Percentiles rank a stretch among this genome's conserved stretches.
phyloP scores from a whole-genome alignment of 2,888 invertebrate genomes.

The Euplagia quadripunctaria region DNA sequence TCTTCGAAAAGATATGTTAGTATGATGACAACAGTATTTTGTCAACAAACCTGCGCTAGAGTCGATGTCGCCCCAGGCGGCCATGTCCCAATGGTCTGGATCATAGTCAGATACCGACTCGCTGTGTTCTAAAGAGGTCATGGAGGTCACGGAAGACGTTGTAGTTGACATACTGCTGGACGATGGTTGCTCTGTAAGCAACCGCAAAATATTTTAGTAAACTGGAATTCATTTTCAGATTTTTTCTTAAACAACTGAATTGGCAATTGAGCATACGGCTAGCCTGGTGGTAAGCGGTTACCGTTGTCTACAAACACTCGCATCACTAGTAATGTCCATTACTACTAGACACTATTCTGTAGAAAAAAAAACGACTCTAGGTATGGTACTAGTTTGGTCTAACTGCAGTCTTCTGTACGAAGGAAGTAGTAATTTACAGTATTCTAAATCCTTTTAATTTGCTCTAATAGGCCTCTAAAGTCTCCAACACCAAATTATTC shows the following conservation, averaged over 20 bases:
- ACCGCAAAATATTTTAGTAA: background rate
- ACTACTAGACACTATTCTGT: too few species aligned
- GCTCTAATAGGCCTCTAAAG: background rate
- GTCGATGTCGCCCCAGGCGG: slow-evolving; percentile 97
- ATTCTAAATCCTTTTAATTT: background rate
- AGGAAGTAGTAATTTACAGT: too few species aligned
- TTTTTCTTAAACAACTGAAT: background rate
- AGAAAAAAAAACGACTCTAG: too few species aligned
- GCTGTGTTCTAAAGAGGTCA: slow-evolving; percentile 95
- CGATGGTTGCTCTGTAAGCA: slow-evolving; percentile 92
- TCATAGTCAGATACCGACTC: slow-evolving; percentile 95
- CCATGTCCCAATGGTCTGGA: slow-evolving; percentile 94
- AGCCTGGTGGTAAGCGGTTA: too few species aligned
- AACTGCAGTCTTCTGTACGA: too few species aligned
- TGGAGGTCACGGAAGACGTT: slow-evolving; percentile 95
- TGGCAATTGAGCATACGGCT: too few species aligned
- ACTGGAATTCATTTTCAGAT: background rate
- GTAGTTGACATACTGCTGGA: slow-evolving; percentile 96
- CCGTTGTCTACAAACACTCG: too few species aligned
- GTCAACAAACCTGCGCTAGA: slow-evolving; percentile 84
- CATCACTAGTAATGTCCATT: too few species aligned
- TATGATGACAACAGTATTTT: background rate
- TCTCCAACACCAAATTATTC: background rate
- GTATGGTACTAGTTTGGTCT: too few species aligned
- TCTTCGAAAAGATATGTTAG: background rate